These are phyloP conservation scores for Ammodytes dubius DNA, from an alignment of 2,113 vertebrate genomes.

Conservation along the genomic window DNA sequence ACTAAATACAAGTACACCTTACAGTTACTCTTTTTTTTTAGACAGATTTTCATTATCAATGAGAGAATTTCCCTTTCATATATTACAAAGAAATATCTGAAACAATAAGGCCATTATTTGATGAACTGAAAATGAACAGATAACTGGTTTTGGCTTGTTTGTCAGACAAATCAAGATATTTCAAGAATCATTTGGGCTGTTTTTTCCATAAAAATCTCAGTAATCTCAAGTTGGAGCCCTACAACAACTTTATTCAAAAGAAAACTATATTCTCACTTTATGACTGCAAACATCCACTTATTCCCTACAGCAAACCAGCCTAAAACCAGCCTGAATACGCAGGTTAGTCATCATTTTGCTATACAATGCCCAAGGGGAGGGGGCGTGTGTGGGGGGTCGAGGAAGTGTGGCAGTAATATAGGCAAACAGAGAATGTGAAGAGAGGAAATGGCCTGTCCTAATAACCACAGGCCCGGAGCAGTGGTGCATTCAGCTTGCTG, in stretches of 20 bases:
- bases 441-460: slow-evolving; percentile 69
- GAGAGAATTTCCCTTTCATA: not conserved
- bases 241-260: not conserved
- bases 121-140: not conserved
- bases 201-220: not conserved
- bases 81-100: not conserved
- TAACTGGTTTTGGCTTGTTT: not conserved
- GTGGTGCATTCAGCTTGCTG: slow-evolving; percentile 69
- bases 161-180: not conserved
- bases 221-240: too few relatives aligned
- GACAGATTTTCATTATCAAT: not conserved
- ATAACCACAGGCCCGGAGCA: slow-evolving; percentile 64
- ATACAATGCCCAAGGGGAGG: slow-evolving; percentile 40
- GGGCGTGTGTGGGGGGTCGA: slow-evolving; percentile 41
- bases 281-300: slow-evolving; percentile 12
- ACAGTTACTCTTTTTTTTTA: not conserved
- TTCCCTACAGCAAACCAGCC: slow-evolving; percentile 8
- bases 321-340: slow-evolving; percentile 24
- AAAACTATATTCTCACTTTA: not conserved
- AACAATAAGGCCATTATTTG: not conserved
- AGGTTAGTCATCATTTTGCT: slow-evolving; percentile 51
- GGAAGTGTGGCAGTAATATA: slow-evolving; percentile 72
- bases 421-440: slow-evolving; percentile 77
- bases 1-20: not conserved
- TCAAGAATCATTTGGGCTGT: not conserved